Evolutionary conservation across 1,140 invertebrate genomes (phyloP), one percentile per base, ranked within the genome.

Genomic region (Acromyrmex charruanus): DNA sequence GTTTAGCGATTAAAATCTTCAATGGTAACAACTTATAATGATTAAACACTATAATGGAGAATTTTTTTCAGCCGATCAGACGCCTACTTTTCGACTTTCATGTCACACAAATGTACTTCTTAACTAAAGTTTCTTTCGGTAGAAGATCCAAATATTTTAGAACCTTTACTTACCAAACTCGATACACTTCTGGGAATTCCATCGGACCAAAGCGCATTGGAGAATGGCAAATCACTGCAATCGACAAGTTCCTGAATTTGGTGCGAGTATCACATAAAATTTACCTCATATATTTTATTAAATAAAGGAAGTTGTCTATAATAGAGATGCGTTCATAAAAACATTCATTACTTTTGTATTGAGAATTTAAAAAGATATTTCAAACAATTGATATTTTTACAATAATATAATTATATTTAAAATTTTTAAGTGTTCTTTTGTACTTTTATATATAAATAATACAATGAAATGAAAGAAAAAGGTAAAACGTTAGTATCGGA

Each of bases 121-220:
- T 39, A 51, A 39, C 66, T 61, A 53, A 87, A 87, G 58, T 87
- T 87, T 86, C 84, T 81, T 58, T 81, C 25, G 63, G 10, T 16
- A 31, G 5, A 44, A 71, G 53, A 35, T 71, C 28, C 55, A 87
- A 87, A 87, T 87, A 84, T 87, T 84, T 87, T 66, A 87, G 58
- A 66, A 87, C 49, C 58, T 81, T 87, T 87, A 84, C 85, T 82
- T 21, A 28, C 18, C 55, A 16, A 72, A 74, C 79, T 84, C 49
- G 39, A 49, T 51, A 55, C 39, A 44, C 77, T 75, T 44, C 16
- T 68, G 79, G 68, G 80, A 87, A 18, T 84, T 55, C 75, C 66
- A 25, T 72, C 16, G 58, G 21, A 49, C 49, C 61, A 68, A 85
- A 58, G 21, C 49, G 16, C 35, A 53, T 44, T 35, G 51, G 39